Evolutionary conservation across 2,797 vertebrate genomes (phyloP).

Genomic region (Schizopygopsis malacanthus): DNA sequence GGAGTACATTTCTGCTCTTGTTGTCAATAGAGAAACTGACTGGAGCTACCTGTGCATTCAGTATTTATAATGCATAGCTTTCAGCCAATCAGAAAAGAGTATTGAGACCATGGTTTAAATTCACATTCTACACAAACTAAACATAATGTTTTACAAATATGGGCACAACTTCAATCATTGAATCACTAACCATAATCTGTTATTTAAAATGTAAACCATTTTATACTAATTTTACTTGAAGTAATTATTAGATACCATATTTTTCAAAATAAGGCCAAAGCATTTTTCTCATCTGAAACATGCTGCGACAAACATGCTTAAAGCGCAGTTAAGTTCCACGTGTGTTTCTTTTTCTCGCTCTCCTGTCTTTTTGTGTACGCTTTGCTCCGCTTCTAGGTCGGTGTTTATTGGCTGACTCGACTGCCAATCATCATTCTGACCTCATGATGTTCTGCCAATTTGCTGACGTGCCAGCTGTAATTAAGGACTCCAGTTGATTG

Average conservation of each 20-base stretch:
- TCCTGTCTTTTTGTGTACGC: too few relatives aligned
- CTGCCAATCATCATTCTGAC: too few relatives aligned
- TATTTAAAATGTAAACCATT: slow-evolving; percentile 1
- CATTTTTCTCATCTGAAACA: neutral
- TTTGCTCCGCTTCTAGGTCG: too few relatives aligned
- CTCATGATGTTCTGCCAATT: too few relatives aligned
- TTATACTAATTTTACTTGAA: neutral
- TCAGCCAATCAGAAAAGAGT: neutral
- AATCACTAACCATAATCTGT: neutral
- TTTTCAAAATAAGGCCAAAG: neutral
- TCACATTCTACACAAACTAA: neutral
- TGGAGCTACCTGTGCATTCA: neutral
- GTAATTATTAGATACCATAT: neutral
- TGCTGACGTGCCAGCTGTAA: too few relatives aligned
- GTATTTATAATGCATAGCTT: neutral
- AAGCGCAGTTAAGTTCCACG: neutral
- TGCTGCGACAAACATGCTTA: neutral
- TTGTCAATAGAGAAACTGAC: neutral
- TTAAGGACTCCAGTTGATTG: too few relatives aligned
- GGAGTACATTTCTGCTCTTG: neutral
- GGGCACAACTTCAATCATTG: neutral
- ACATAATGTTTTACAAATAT: neutral
- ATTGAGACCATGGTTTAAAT: neutral
- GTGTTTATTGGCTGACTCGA: too few relatives aligned
- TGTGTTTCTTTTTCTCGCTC: too few relatives aligned